These are phyloP conservation scores for Tachysurus vachellii DNA, from an alignment of 2,113 vertebrate species.

Conservation along the genomic window DNA sequence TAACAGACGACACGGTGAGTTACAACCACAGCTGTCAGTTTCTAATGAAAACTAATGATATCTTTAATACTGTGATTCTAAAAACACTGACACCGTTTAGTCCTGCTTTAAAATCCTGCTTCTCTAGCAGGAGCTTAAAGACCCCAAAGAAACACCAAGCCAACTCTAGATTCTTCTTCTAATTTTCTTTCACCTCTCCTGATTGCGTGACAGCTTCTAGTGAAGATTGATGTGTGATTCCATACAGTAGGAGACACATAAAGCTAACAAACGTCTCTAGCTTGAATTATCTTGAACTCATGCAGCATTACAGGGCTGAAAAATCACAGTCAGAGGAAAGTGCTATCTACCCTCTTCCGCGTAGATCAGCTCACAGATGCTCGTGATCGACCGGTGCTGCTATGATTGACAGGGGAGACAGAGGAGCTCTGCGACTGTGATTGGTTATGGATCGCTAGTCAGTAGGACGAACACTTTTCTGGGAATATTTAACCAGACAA, in stretches of 20 bases:
- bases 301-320: not conserved
- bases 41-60: not conserved
- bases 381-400: not conserved
- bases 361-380: not conserved
- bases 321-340: not conserved
- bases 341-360: not conserved
- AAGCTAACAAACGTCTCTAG: not conserved
- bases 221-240: not conserved
- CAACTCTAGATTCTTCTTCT: not conserved
- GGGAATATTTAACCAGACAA: no score
- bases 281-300: not conserved
- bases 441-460: not conserved
- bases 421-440: not conserved
- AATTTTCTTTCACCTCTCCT: not conserved
- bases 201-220: not conserved
- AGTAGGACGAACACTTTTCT: not conserved
- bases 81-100: not conserved
- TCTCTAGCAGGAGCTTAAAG: no score
- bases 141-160: not conserved
- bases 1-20: slow-evolving; percentile 77
- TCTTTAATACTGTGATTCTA: not conserved
- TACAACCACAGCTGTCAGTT: not conserved
- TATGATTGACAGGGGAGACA: not conserved
- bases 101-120: not conserved
- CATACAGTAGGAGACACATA: not conserved